These are phyloP conservation scores for Nasonia oneida DNA, from an alignment of 2,888 invertebrate genomes.

Conservation along the genomic window DNA sequence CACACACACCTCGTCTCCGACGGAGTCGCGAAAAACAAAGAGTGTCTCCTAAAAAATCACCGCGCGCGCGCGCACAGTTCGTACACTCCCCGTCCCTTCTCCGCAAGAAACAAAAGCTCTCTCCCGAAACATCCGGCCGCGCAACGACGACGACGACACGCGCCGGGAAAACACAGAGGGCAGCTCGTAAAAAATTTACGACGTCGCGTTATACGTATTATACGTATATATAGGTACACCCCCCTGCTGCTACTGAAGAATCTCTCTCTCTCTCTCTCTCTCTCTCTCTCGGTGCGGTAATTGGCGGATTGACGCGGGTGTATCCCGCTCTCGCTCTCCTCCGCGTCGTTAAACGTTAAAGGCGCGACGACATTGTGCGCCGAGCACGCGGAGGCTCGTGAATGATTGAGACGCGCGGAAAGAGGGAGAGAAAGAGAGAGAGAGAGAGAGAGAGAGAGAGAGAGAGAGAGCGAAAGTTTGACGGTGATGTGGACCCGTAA, in stretches of 20 bases:
- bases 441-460: too few relatives aligned
- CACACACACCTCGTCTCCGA: too few relatives aligned
- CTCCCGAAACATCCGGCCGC: not conserved
- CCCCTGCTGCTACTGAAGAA: not conserved
- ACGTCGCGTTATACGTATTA: not conserved
- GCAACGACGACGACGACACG: not conserved
- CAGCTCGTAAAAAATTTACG: conserved; percentile 43
- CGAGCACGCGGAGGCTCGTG: conserved; percentile 20
- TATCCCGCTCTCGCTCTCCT: not conserved
- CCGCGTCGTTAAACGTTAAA: conserved; percentile 54
- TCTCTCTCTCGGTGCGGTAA: conserved; percentile 30
- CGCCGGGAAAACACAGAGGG: not conserved
- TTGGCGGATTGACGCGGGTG: conserved; percentile 44
- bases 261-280: not conserved
- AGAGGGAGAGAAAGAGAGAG: too few relatives aligned
- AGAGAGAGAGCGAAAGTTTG: not conserved
- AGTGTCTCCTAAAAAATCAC: not conserved
- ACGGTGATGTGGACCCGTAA: conserved; percentile 22
- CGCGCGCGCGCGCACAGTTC: not conserved
- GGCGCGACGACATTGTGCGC: conserved; percentile 48
- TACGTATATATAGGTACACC: not conserved
- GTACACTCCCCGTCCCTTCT: not conserved
- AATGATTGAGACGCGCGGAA: conserved; percentile 54
- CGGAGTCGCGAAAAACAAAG: not conserved
- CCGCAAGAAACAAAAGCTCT: conserved; percentile 16